Conservation (phyloP, 2,888 invertebrate species). For the Nipponacmea schrenckii region DNA sequence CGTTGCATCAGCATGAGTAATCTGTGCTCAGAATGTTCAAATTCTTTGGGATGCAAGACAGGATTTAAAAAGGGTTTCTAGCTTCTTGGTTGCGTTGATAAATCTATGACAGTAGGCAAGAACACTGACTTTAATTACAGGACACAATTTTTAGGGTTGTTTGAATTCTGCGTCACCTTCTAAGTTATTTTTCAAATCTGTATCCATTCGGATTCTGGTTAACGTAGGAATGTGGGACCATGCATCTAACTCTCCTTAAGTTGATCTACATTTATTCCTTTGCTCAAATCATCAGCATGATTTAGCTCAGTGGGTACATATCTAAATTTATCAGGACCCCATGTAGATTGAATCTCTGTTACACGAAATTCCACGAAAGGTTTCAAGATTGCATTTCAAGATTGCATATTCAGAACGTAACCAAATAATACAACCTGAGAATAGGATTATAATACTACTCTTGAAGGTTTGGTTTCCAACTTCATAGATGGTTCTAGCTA, state of each 20-base stretch:
- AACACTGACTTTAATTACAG: neutral
- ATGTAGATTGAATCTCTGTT: slow-evolving; percentile 18
- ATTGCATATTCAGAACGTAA: slow-evolving; percentile 13
- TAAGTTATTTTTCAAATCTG: neutral
- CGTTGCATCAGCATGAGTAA: slow-evolving; percentile 7
- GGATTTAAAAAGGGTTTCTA: neutral
- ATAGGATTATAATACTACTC: slow-evolving; percentile 8
- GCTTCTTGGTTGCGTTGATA: neutral
- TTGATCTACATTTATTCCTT: slow-evolving; percentile 13
- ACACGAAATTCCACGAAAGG: slow-evolving; percentile 7
- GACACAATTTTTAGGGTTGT: neutral
- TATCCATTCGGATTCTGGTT: neutral
- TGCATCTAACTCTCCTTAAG: slow-evolving; percentile 15
- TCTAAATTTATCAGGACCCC: slow-evolving; percentile 1
- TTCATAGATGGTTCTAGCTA: slow-evolving; percentile 17
- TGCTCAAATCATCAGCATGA: slow-evolving; percentile 21
- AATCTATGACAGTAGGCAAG: slow-evolving; percentile 17
- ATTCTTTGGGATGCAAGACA: neutral
- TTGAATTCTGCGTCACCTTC: neutral
- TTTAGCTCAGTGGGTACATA: slow-evolving; percentile 15
- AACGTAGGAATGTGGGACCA: slow-evolving; percentile 14
- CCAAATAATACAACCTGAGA: slow-evolving; percentile 16
- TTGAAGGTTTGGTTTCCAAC: slow-evolving; percentile 10
- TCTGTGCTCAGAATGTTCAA: neutral
- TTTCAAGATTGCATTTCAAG: slow-evolving; percentile 10